Conservation (phyloP, 2,888 invertebrate species). For the Polyommatus iphigenia region DNA sequence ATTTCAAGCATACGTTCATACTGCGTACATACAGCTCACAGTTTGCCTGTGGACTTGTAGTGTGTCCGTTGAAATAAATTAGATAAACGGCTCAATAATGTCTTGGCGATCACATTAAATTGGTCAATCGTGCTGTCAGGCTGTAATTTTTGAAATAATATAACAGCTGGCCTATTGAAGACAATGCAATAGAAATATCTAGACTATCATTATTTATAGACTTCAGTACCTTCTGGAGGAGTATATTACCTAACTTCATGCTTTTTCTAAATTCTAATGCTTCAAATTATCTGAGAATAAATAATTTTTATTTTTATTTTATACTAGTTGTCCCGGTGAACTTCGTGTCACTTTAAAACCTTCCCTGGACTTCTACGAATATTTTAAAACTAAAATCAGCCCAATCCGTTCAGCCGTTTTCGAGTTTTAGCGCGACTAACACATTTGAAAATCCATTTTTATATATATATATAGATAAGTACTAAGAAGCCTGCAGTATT, state of each 20-base stretch:
- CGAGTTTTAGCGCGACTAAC: too few relatives aligned
- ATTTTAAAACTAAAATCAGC: too few relatives aligned
- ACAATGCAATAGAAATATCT: not conserved
- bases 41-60: not conserved
- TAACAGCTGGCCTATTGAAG: not conserved
- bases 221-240: not conserved
- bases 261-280: too few relatives aligned
- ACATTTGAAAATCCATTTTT: too few relatives aligned
- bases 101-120: slow-evolving; percentile 39
- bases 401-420: too few relatives aligned
- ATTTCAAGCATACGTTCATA: not conserved
- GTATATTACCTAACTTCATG: too few relatives aligned
- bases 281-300: too few relatives aligned
- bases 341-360: too few relatives aligned
- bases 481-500: not conserved
- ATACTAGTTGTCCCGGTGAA: too few relatives aligned
- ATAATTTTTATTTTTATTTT: too few relatives aligned
- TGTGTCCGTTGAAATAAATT: slow-evolving; percentile 58
- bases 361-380: too few relatives aligned
- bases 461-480: too few relatives aligned
- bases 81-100: slow-evolving; percentile 55
- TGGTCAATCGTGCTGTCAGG: slow-evolving; percentile 38
- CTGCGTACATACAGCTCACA: not conserved
- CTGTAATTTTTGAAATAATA: slow-evolving; percentile 22
- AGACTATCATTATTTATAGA: not conserved